Evolutionary conservation across 2,113 vertebrate genomes (phyloP), one percentile per base, ranked within the genome.

Genomic region (Cairina moschata): DNA sequence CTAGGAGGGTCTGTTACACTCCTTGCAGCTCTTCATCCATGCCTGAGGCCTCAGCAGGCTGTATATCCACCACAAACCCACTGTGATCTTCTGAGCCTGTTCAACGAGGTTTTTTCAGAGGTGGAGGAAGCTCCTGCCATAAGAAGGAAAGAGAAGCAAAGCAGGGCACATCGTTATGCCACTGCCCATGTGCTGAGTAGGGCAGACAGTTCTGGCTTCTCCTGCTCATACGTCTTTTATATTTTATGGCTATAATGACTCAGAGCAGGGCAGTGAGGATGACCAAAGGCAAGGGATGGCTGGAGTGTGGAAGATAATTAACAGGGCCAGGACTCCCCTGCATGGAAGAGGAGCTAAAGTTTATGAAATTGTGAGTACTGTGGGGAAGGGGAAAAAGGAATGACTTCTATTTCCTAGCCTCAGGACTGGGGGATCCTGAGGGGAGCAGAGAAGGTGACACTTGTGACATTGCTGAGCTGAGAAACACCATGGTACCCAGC

Each of bases 81-180:
- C 17, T 50, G 13, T 31, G 76, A 81, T n/a, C 36, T 69, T 92
- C 56, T 28, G 17, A 84, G 48, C 34, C 38, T 68, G 48, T 67
- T 91, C 79, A 94, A 32, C 81, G 55, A 48, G 68, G 8, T 32
- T 40, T 40, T 40, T 40, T 93, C 2, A 18, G 59, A 63, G 88
- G 60, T 68, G 42, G 48, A 69, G 68, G 72, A 88, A 93, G 65
- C 79, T 94, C 63, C 91, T 63, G 83, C 55, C 32, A 80, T 42
- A 55, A 58, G 80, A 88, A 92, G 74, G 48, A 78, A 91, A 95
- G 89, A 26, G 69, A 67, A 92, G 68, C 71, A 74, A 74, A 94
- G 60, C 88, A 91, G 73, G 81, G 65, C 68, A 56, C 4, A 38
- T 52, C 14, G 18, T 88, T 86, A 29, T 68, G 52, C 26, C 42